Evolutionary conservation across 2,113 vertebrate genomes (phyloP).

Genomic region (Dolichallabes microphthalmus): DNA sequence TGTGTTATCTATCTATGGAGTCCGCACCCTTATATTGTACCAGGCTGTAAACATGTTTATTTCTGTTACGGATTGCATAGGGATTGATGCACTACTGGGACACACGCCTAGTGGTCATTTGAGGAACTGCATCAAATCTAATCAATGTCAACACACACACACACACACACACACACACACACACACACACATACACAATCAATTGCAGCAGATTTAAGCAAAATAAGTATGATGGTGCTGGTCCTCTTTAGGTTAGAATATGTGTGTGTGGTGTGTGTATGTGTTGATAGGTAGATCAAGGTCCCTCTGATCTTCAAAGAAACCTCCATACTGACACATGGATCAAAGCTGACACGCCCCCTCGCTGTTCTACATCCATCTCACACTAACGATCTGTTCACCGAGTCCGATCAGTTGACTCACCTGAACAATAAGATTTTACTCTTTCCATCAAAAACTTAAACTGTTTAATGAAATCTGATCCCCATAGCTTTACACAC

Average conservation of each 20-base stretch:
- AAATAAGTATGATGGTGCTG: background rate
- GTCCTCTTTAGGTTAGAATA: background rate
- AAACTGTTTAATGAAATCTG: background rate
- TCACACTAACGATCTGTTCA: background rate
- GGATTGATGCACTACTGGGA: no score
- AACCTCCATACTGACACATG: background rate
- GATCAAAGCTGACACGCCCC: background rate
- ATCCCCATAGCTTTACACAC: no score
- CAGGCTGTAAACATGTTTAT: no score
- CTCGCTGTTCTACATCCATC: background rate
- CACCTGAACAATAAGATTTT: background rate
- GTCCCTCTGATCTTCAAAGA: conserved; percentile 4
- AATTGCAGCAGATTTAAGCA: background rate
- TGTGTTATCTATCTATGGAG: no score
- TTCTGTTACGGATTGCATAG: no score
- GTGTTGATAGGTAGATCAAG: background rate
- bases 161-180: no score
- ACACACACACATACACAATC: background rate
- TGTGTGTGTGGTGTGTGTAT: conserved; percentile 11
- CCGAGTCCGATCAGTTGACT: background rate
- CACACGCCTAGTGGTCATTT: no score
- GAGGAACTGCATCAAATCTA: no score
- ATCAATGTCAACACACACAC: no score
- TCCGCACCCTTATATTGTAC: no score
- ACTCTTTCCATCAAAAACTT: background rate